Evolutionary conservation across 64 coral and sea anemone genomes (phyloP).

Genomic region (Montipora cactus): DNA sequence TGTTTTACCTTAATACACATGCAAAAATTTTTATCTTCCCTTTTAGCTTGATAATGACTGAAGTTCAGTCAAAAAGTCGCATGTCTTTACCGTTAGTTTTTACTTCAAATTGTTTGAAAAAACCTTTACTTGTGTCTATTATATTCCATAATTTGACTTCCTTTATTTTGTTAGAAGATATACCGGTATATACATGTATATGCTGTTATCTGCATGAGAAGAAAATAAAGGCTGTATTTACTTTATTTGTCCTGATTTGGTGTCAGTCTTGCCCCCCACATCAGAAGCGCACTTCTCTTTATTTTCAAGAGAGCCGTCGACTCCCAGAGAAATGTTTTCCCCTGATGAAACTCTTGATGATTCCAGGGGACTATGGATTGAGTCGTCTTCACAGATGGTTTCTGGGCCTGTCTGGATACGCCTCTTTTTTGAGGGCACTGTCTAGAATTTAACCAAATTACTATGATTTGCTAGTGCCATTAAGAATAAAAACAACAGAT

Average conservation of each 20-base stretch:
- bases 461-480: not conserved
- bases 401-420: constrained; percentile 4
- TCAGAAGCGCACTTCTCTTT: constrained; percentile 26
- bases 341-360: constrained; percentile 27
- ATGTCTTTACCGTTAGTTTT: too few species aligned
- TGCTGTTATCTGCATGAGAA: too few species aligned
- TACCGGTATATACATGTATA: too few species aligned
- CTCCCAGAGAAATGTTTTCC: constrained; percentile 20
- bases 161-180: too few species aligned
- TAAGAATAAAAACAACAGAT: too few species aligned
- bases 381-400: not conserved
- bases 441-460: not conserved
- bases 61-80: too few species aligned
- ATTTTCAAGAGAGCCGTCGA: not conserved
- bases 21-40: too few species aligned
- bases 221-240: not conserved
- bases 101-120: too few species aligned
- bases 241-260: constrained; percentile 19
- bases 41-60: too few species aligned
- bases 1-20: too few species aligned
- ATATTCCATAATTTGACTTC: too few species aligned
- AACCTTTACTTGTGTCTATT: too few species aligned
- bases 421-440: constrained; percentile 25
- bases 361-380: constrained; percentile 33
- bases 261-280: not conserved